Percentiles rank a stretch among this genome's conserved stretches.
These are phyloP conservation scores for Melospiza georgiana DNA, from an alignment of 2,113 vertebrate species.

Conservation along the genomic window DNA sequence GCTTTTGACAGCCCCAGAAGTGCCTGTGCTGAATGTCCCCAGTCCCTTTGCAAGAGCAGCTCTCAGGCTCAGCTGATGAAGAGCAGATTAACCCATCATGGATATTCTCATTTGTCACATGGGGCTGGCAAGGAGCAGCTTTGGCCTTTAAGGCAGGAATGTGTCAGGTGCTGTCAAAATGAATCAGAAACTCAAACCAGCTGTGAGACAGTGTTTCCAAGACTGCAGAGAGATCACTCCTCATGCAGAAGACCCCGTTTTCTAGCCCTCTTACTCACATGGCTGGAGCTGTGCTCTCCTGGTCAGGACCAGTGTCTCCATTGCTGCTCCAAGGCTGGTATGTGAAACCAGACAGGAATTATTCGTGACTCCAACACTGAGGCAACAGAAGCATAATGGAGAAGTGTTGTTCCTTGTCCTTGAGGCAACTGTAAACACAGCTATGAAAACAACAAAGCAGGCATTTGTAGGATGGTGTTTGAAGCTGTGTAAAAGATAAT, in stretches of 20 bases:
- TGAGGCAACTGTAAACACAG: background rate
- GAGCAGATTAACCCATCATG: conserved; percentile 44
- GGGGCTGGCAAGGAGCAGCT: background rate
- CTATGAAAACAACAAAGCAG: background rate
- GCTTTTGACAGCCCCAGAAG: conserved; percentile 18
- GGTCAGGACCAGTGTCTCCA: background rate
- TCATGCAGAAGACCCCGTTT: background rate
- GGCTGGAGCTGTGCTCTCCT: background rate
- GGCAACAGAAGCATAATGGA: background rate
- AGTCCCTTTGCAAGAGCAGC: background rate
- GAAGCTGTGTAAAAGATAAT: background rate
- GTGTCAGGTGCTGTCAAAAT: conserved; percentile 38
- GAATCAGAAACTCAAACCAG: conserved; percentile 14
- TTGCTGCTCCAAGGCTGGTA: accelerated
- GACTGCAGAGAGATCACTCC: background rate
- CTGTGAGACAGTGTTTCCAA: background rate
- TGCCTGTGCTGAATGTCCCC: background rate
- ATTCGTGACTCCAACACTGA: background rate
- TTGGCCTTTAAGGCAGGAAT: conserved; percentile 48
- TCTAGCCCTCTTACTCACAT: background rate
- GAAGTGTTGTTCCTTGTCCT: background rate
- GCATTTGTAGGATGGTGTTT: background rate
- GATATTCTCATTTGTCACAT: conserved; percentile 26
- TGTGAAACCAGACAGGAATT: accelerated
- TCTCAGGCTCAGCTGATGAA: conserved; percentile 41